phyloP scores from a whole-genome alignment of 2,797 vertebrate genomes.

The Picus viridis region DNA sequence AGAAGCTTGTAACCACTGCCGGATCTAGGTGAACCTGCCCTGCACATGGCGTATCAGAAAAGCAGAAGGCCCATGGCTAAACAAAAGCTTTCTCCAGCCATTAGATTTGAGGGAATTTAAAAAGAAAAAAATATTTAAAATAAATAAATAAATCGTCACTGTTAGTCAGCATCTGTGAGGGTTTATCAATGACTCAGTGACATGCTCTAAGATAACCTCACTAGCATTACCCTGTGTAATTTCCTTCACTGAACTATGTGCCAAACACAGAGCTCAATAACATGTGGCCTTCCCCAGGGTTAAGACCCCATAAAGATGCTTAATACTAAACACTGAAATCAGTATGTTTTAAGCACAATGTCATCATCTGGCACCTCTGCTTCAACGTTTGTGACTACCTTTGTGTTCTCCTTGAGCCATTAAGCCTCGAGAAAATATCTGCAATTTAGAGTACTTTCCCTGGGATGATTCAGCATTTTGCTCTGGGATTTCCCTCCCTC shows the following conservation, averaged over 20 bases:
- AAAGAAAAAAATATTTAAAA: not conserved
- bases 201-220: not conserved
- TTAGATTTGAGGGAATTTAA: not conserved
- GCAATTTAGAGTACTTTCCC: not conserved
- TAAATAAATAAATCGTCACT: not conserved
- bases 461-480: constrained; percentile 13
- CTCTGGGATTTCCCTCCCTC: constrained; percentile 7
- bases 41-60: not conserved
- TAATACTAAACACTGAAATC: not conserved
- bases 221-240: not conserved
- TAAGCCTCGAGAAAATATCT: not conserved
- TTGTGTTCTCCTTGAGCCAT: not conserved
- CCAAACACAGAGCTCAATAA: not conserved
- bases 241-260: not conserved
- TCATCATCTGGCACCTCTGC: not conserved
- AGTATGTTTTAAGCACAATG: not conserved
- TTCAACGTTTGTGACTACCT: not conserved
- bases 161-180: constrained; percentile 2
- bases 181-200: not conserved
- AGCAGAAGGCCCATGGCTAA: not conserved
- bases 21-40: not conserved
- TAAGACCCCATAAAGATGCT: not conserved
- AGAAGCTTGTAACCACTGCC: not conserved
- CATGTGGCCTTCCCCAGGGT: not conserved
- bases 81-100: not conserved